Conservation (phyloP, 2,888 invertebrate species). For the Mimas tiliae region DNA sequence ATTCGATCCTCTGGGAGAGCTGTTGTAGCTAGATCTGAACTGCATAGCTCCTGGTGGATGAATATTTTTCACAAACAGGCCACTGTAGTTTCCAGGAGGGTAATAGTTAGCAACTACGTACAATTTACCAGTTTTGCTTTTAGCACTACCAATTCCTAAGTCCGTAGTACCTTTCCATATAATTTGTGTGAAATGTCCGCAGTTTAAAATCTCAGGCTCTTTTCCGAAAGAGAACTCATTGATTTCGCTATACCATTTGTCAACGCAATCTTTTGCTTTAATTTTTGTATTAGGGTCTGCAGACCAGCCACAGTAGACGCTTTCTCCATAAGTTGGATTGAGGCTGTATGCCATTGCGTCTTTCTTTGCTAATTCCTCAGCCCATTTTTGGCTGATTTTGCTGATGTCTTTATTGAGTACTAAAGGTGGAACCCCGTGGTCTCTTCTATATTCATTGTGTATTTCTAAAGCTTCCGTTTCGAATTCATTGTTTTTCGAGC, state of each 20-base stretch:
- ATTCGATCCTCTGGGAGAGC: slow-evolving; percentile 55
- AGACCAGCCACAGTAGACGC: slow-evolving; percentile 89
- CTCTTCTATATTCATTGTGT: slow-evolving; percentile 73
- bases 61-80: slow-evolving; percentile 88
- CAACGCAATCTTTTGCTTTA: slow-evolving; percentile 88
- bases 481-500: slow-evolving; percentile 68
- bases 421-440: slow-evolving; percentile 76
- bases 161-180: slow-evolving; percentile 92
- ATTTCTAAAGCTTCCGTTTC: slow-evolving; percentile 73
- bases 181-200: slow-evolving; percentile 91
- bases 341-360: slow-evolving; percentile 87
- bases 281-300: slow-evolving; percentile 87
- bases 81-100: slow-evolving; percentile 92
- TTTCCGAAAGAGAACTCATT: slow-evolving; percentile 88
- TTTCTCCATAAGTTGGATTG: slow-evolving; percentile 87
- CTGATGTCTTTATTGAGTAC: slow-evolving; percentile 86
- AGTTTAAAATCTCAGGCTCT: slow-evolving; percentile 86
- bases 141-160: slow-evolving; percentile 90
- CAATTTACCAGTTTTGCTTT: slow-evolving; percentile 90
- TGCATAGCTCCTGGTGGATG: slow-evolving; percentile 81
- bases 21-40: slow-evolving; percentile 53
- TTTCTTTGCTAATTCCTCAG: slow-evolving; percentile 86
- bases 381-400: slow-evolving; percentile 89
- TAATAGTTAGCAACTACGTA: slow-evolving; percentile 94
- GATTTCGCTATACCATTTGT: slow-evolving; percentile 91